Percentiles rank a stretch among this genome's conserved stretches.
Evolutionary conservation across 2,113 vertebrate species (phyloP).

Genomic region (Ellobius talpinus): DNA sequence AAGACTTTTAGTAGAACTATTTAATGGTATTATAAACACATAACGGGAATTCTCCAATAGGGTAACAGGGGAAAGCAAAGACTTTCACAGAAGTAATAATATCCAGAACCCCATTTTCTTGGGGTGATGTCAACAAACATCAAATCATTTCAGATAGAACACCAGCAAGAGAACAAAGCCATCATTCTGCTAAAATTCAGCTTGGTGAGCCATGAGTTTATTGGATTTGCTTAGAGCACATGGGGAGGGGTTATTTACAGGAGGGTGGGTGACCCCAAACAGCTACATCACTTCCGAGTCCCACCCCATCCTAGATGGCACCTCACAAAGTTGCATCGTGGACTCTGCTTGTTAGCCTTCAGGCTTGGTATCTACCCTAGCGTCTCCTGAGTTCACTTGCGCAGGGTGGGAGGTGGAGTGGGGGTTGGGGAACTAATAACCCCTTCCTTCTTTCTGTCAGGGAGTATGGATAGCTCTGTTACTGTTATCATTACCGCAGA

Average conservation of each 20-base stretch:
- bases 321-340: not conserved
- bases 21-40: not conserved
- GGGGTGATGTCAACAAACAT: not conserved
- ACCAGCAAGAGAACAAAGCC: not conserved
- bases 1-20: no score
- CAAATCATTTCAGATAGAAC: not conserved
- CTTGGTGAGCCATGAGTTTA: not conserved
- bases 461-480: not conserved
- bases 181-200: not conserved
- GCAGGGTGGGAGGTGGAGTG: no score
- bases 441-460: not conserved
- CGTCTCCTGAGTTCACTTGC: not conserved
- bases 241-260: not conserved
- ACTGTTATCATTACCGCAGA: not conserved
- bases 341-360: not conserved
- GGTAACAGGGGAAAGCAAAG: not conserved
- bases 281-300: not conserved
- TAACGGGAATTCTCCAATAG: not conserved
- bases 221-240: not conserved
- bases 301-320: not conserved
- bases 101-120: not conserved
- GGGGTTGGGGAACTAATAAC: no score
- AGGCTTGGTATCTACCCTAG: not conserved
- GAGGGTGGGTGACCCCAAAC: not conserved
- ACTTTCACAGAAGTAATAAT: not conserved